Percentiles rank a stretch among this genome's conserved stretches.
Evolutionary conservation across 1,140 invertebrate species (phyloP).

Genomic region (Pseudomyrmex concolor): DNA sequence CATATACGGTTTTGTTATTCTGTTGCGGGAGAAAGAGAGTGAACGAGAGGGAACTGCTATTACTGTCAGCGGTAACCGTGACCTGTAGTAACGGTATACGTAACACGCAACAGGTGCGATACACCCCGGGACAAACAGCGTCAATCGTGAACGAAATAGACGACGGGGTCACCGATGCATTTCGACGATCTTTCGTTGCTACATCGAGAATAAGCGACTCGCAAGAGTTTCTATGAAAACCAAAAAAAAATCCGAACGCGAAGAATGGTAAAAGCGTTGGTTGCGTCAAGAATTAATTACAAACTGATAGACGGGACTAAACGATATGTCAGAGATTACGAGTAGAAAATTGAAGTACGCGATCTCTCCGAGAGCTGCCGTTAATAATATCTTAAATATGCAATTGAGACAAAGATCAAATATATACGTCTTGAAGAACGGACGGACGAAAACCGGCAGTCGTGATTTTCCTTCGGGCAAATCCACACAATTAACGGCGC

Average conservation of each 20-base stretch:
- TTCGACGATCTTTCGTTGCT: constrained; percentile 32
- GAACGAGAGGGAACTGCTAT: constrained; percentile 39
- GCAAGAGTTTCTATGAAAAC: not conserved
- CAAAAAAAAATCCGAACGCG: not conserved
- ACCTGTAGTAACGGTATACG: constrained; percentile 45
- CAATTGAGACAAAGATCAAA: constrained; percentile 11
- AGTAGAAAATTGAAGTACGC: constrained; percentile 2
- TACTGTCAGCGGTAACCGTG: constrained; percentile 56
- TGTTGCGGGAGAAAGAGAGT: not conserved
- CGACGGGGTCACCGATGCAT: constrained; percentile 11
- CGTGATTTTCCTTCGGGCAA: constrained; percentile 31
- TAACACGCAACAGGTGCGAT: constrained; percentile 42
- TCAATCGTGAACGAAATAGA: constrained; percentile 44
- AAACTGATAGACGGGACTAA: not conserved
- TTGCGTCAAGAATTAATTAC: not conserved
- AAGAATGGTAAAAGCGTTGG: not conserved
- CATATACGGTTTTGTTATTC: not conserved
- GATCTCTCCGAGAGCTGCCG: not conserved
- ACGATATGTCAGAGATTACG: not conserved
- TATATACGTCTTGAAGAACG: not conserved
- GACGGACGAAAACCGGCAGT: constrained; percentile 20
- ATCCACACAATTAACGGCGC: constrained; percentile 53
- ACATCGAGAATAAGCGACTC: not conserved
- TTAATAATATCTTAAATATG: not conserved
- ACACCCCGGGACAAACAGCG: constrained; percentile 19